Conservation (phyloP, 2,113 vertebrate genomes). For the Xenus cinereus region DNA sequence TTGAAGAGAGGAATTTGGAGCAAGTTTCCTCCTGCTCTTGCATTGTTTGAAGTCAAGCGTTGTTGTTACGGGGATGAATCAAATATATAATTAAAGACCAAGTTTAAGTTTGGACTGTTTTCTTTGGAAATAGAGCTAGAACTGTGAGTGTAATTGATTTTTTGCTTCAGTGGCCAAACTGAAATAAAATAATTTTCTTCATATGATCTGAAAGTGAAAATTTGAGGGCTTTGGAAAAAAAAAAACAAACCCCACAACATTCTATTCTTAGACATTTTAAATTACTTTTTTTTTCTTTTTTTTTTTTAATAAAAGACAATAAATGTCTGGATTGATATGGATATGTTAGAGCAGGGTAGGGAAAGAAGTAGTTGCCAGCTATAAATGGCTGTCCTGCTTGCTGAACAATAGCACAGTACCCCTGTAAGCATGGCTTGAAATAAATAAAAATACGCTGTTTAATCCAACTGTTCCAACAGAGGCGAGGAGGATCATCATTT, state of each 20-base stretch:
- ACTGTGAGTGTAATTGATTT: conserved; percentile 8
- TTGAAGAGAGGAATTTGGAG: conserved; percentile 59
- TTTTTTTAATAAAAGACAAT: background rate
- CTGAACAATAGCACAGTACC: background rate
- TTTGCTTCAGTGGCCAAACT: conserved; percentile 23
- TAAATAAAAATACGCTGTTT: background rate
- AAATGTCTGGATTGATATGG: background rate
- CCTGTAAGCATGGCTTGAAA: background rate
- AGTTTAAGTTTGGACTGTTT: conserved; percentile 28
- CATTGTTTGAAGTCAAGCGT: conserved; percentile 55
- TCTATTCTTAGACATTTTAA: background rate
- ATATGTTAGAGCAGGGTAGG: background rate
- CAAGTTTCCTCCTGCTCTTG: conserved; percentile 63
- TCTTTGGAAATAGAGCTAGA: conserved; percentile 28
- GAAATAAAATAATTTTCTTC: background rate
- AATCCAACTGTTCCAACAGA: background rate
- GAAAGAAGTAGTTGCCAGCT: background rate
- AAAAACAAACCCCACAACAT: background rate
- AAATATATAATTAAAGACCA: conserved; percentile 58
- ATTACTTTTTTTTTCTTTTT: background rate
- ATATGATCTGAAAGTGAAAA: background rate
- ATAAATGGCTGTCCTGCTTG: background rate
- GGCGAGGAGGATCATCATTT: background rate
- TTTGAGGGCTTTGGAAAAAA: background rate
- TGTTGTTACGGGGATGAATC: conserved; percentile 46